Percentiles rank a stretch among this genome's conserved stretches.
phyloP scores from a whole-genome alignment of 2,888 invertebrate genomes.

The Biston betularia region DNA sequence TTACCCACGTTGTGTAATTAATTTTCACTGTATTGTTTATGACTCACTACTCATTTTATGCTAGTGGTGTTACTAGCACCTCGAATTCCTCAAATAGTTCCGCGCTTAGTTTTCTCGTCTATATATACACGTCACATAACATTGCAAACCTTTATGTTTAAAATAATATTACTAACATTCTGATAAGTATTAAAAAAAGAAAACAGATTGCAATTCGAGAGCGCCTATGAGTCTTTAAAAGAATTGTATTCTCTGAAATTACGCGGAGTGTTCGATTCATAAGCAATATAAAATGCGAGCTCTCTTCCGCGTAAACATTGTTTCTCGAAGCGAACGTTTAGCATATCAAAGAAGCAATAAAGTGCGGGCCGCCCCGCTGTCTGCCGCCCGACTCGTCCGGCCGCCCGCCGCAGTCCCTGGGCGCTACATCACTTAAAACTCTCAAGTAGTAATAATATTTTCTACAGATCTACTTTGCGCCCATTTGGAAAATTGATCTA shows the following conservation, averaged over 20 bases:
- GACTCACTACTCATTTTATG: slow-evolving; percentile 19
- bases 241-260: slow-evolving; percentile 64
- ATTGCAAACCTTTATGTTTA: slow-evolving; percentile 40
- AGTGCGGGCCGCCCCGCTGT: slow-evolving; percentile 43
- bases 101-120: slow-evolving; percentile 27
- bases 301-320: slow-evolving; percentile 63
- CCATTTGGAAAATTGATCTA: slow-evolving; percentile 21
- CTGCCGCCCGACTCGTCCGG: slow-evolving; percentile 40
- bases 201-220: slow-evolving; percentile 49
- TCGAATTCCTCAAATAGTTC: slow-evolving; percentile 33
- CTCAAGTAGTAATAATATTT: slow-evolving; percentile 35
- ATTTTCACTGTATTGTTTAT: slow-evolving; percentile 30
- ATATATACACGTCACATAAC: slow-evolving; percentile 33
- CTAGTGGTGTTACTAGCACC: slow-evolving; percentile 26
- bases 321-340: slow-evolving; percentile 63
- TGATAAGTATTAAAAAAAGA: slow-evolving; percentile 32
- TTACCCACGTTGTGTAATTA: slow-evolving; percentile 35
- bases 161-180: slow-evolving; percentile 44
- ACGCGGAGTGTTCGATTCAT: slow-evolving; percentile 54
- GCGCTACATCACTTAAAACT: slow-evolving; percentile 43
- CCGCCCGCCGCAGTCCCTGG: slow-evolving; percentile 36
- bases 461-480: slow-evolving; percentile 29
- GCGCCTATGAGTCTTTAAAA: slow-evolving; percentile 50
- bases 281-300: slow-evolving; percentile 68
- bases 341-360: slow-evolving; percentile 66